phyloP scores from a whole-genome alignment of 2,888 invertebrate genomes.

The Eulithis testata region DNA sequence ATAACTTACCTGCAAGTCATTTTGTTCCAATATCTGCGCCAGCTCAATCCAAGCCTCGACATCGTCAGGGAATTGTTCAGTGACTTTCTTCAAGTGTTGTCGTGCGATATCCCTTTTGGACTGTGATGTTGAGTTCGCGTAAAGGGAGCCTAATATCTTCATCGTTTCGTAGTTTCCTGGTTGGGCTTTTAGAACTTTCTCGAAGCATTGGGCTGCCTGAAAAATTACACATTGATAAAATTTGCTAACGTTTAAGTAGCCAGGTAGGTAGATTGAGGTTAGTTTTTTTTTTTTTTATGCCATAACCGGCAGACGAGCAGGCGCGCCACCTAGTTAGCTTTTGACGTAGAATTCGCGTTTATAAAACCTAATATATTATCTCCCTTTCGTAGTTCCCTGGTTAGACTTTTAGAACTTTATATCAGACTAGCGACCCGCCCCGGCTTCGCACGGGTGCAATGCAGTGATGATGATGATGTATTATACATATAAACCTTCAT shows the following conservation, averaged over 20 bases:
- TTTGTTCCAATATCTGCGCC: constrained; percentile 98
- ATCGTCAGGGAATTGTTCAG: constrained; percentile 98
- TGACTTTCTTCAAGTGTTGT: constrained; percentile 96
- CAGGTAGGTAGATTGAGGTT: too few relatives aligned
- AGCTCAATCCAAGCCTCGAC: constrained; percentile 99
- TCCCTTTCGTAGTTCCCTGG: constrained; percentile 99
- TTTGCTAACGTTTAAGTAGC: too few relatives aligned
- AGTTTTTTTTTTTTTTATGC: too few relatives aligned
- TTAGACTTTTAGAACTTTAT: constrained; percentile 97
- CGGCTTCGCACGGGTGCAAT: too few relatives aligned
- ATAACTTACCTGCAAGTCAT: constrained; percentile 88
- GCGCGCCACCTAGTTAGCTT: too few relatives aligned
- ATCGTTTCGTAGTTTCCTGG: constrained; percentile 99
- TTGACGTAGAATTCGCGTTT: constrained; percentile 93
- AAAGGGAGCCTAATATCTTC: constrained; percentile 99
- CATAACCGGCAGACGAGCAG: too few relatives aligned
- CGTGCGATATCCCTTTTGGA: constrained; percentile 97
- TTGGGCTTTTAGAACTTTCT: constrained; percentile 98
- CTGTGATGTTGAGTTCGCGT: constrained; percentile 95
- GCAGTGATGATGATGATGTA: too few relatives aligned
- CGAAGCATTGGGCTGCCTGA: constrained; percentile 99
- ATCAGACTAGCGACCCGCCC: too few relatives aligned
- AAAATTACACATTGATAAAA: background rate
- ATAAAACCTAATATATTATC: constrained; percentile 98
- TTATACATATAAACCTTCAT: too few relatives aligned